A percentile compares a stretch with the other conserved stretches of the same genome.
Conservation (phyloP, 92 coral and sea anemone species). For the Palythoa caribaeorum region DNA sequence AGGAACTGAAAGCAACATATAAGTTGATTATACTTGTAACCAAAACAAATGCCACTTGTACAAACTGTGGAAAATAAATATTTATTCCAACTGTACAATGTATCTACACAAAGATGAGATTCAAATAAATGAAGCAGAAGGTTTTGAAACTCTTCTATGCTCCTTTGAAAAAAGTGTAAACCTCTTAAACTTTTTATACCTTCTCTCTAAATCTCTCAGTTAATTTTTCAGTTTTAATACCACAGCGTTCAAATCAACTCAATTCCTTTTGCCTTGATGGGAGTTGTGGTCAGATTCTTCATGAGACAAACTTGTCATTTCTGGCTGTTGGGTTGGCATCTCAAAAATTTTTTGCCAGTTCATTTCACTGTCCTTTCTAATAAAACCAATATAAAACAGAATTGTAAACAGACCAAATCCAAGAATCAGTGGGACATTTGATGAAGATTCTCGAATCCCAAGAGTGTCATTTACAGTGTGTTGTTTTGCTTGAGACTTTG, state of each 20-base stretch:
- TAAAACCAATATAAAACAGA: constrained; percentile 68
- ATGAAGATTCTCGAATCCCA: constrained; percentile 52
- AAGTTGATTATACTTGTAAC: too few relatives aligned
- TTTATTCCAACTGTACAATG: too few relatives aligned
- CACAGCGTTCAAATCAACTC: not conserved
- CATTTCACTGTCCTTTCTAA: constrained; percentile 62
- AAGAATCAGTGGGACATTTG: constrained; percentile 63
- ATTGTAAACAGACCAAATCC: constrained; percentile 72
- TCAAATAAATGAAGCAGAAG: too few relatives aligned
- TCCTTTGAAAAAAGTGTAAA: not conserved
- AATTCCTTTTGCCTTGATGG: not conserved
- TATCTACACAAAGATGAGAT: too few relatives aligned
- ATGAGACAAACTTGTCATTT: constrained; percentile 5
- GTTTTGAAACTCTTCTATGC: too few relatives aligned
- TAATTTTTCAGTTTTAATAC: not conserved
- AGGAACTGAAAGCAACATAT: too few relatives aligned
- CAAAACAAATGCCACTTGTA: too few relatives aligned
- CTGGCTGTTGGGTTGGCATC: constrained; percentile 44
- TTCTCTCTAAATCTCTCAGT: not conserved
- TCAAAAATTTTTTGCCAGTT: constrained; percentile 58
- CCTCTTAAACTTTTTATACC: not conserved
- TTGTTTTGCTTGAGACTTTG: constrained; percentile 85
- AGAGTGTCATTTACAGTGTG: constrained; percentile 77
- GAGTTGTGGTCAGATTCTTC: not conserved
- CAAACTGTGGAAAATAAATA: too few relatives aligned